These are phyloP conservation scores for Percopsis omiscomaycus DNA, from an alignment of 2,797 vertebrate species.

Conservation along the genomic window DNA sequence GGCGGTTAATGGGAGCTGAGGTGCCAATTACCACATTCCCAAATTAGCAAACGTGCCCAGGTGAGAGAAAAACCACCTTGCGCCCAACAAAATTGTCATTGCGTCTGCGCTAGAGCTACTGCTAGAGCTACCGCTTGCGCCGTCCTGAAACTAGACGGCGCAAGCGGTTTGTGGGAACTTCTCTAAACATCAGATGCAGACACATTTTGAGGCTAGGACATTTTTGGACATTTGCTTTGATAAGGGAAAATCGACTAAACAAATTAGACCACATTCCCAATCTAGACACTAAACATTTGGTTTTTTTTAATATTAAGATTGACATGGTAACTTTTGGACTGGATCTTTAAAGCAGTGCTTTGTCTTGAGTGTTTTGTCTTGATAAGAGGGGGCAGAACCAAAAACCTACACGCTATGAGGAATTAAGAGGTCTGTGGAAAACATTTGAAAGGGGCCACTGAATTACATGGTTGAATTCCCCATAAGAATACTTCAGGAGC, in stretches of 20 bases:
- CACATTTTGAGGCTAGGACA: too few relatives aligned
- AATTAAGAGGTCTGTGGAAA: background rate
- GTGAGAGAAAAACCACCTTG: too few relatives aligned
- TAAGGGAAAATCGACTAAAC: too few relatives aligned
- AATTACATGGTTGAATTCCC: slow-evolving; percentile 34
- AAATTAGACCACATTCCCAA: too few relatives aligned
- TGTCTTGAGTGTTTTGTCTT: background rate
- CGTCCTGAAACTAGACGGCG: too few relatives aligned
- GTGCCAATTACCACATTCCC: too few relatives aligned
- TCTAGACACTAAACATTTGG: background rate
- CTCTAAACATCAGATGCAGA: background rate
- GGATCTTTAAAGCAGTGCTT: background rate
- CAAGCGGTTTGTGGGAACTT: too few relatives aligned
- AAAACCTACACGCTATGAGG: background rate
- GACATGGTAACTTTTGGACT: background rate
- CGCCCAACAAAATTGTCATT: too few relatives aligned
- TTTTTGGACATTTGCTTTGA: background rate
- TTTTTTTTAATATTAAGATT: background rate
- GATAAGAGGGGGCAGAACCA: background rate
- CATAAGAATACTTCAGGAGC: slow-evolving; percentile 20
- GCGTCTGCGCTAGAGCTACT: too few relatives aligned
- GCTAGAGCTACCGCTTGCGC: too few relatives aligned
- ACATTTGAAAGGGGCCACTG: background rate
- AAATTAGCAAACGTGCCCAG: too few relatives aligned
- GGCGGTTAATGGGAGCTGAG: too few relatives aligned